A percentile compares a stretch with the other conserved stretches of the same genome.
Conservation (phyloP, 2,888 invertebrate species). For the Philereme vetulata region DNA sequence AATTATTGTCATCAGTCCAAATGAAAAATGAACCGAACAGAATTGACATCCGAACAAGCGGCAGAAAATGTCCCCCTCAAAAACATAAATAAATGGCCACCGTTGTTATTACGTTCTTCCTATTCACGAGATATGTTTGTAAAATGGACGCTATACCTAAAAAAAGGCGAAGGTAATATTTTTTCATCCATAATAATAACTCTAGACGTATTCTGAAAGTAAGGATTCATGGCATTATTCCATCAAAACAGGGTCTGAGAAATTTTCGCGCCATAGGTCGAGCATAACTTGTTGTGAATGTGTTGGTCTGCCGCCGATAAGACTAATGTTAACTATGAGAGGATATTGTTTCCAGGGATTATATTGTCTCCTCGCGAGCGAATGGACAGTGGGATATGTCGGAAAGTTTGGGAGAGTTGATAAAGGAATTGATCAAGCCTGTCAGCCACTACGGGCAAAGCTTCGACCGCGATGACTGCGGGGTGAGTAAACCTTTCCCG, state of each 20-base stretch:
- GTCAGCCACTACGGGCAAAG: slow-evolving; percentile 69
- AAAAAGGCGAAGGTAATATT: slow-evolving; percentile 61
- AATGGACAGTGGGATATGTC: slow-evolving; percentile 68
- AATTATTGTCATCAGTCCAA: slow-evolving; percentile 8
- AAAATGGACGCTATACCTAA: slow-evolving; percentile 77
- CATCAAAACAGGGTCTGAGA: slow-evolving; percentile 67
- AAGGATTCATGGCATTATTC: slow-evolving; percentile 44
- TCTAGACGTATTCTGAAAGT: slow-evolving; percentile 4
- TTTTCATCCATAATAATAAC: slow-evolving; percentile 6
- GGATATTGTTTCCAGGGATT: slow-evolving; percentile 68
- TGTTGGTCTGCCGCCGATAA: slow-evolving; percentile 39
- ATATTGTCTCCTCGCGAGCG: slow-evolving; percentile 58
- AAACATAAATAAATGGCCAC: slow-evolving; percentile 83
- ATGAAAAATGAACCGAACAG: slow-evolving; percentile 39
- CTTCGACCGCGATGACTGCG: slow-evolving; percentile 74
- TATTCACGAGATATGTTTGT: slow-evolving; percentile 70
- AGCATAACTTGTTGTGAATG: slow-evolving; percentile 10
- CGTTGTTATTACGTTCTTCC: slow-evolving; percentile 77
- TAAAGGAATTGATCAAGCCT: slow-evolving; percentile 76
- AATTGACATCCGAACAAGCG: slow-evolving; percentile 63
- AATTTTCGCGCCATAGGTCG: slow-evolving; percentile 73
- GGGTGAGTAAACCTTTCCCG: slow-evolving; percentile 57
- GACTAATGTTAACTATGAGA: slow-evolving; percentile 70
- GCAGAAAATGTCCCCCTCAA: slow-evolving; percentile 59
- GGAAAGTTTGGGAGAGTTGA: slow-evolving; percentile 71